Evolutionary conservation across 2,797 vertebrate genomes (phyloP).

Genomic region (Bryconaethiops microstoma): DNA sequence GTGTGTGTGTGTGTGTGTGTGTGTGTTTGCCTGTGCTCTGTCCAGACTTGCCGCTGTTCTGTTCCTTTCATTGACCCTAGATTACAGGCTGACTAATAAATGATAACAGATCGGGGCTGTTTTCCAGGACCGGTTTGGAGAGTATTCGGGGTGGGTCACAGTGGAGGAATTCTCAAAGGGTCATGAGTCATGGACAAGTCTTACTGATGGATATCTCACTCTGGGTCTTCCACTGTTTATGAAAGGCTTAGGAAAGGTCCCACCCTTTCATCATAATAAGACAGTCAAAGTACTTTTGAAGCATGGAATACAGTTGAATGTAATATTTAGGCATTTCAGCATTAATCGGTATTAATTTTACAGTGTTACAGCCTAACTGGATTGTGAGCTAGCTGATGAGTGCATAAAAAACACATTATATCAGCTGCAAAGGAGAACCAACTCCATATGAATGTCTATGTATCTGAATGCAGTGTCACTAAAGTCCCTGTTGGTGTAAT

Average conservation of each 20-base stretch:
- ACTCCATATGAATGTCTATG: too few species aligned
- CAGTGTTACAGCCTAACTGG: too few species aligned
- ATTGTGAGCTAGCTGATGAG: too few species aligned
- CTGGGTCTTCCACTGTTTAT: background rate
- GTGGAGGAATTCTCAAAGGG: background rate
- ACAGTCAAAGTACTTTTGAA: background rate
- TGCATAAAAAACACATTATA: too few species aligned
- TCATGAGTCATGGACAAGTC: background rate
- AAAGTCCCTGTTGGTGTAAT: too few species aligned
- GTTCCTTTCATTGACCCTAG: constrained; percentile 9
- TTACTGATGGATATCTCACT: background rate
- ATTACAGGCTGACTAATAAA: background rate
- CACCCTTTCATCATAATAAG: background rate
- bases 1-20: background rate
- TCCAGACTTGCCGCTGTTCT: constrained; percentile 16
- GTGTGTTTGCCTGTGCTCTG: background rate
- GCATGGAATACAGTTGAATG: background rate
- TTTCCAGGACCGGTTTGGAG: background rate
- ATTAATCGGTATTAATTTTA: background rate
- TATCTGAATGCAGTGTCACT: too few species aligned
- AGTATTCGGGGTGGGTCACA: background rate
- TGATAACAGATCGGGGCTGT: background rate
- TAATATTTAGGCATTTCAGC: background rate
- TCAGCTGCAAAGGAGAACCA: too few species aligned
- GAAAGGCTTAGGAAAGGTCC: background rate